Base-by-base conservation (phyloP, 1,140 invertebrate species). In the Drosophila suzukii region DNA sequence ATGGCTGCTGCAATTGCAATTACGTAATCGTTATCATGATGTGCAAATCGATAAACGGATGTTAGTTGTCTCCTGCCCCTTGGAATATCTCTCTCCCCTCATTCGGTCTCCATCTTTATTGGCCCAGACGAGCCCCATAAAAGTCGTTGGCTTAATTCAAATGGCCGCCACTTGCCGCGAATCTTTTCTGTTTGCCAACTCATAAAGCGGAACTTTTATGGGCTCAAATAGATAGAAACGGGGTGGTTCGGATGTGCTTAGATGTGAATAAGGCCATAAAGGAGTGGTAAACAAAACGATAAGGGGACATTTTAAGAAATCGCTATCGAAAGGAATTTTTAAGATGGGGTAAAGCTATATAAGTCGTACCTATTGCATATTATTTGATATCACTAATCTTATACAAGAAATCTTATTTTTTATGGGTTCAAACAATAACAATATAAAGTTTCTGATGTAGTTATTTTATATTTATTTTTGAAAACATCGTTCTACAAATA, bases 91-190 rank as follows among this genome's bases (percentile, higher is more conserved):
- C 20, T 20, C 27, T 30, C 5, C 36, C 44, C 61, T 36, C 63
- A 47, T 39, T 27, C n/a, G 17, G 65, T 47, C 15, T 39, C 38
- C 38, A 73, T 56, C 58, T 76, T 83, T 83, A 86, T 73, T 79
- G 66, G 80, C 71, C 61, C 70, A 65, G 71, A 56, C 70, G 60
- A 53, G 47, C 54, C 60, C 49, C 75, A 79, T 88, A 89, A 89
- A 83, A 76, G 44, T 56, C 58, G 63, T 83, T 88, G 75, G 78
- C 71, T 89, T 89, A 86, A 89, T 83, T 89, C 79, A 71, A 88
- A 88, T 89, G 84, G 75, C 67, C 63, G 54, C 55, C 39, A 58
- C 78, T 75, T 75, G 71, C 72, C 70, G 44, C 59, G 59, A 46
- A 39, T 73, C 62, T 51, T 36, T 20, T 47, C 61, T 81, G 79